phyloP scores from a whole-genome alignment of 2,113 vertebrate species.

The Diphyllodes magnificus region DNA sequence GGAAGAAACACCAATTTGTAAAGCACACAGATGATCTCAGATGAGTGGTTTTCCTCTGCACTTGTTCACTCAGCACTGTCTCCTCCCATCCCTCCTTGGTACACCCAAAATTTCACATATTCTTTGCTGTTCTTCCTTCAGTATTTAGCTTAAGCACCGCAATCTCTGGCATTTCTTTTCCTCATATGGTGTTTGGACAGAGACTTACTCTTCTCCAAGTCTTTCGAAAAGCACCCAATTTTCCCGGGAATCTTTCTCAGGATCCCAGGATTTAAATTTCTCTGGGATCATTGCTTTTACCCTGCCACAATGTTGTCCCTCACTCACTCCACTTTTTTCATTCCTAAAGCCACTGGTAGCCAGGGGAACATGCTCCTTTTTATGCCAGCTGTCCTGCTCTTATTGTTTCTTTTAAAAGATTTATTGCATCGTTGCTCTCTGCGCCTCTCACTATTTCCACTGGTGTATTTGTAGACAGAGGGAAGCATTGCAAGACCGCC shows the following conservation, averaged over 20 bases:
- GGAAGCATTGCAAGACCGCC: constrained; percentile 11
- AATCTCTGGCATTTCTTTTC: not conserved
- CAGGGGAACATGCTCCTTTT: constrained; percentile 42
- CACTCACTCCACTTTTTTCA: not conserved
- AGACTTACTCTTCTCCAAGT: not conserved
- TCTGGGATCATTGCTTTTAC: not conserved
- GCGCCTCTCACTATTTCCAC: constrained; percentile 56
- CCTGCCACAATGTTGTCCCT: not conserved
- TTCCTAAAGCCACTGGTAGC: constrained; percentile 24
- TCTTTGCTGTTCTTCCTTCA: not conserved
- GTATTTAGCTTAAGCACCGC: not conserved
- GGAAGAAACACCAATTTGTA: not conserved
- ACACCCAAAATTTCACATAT: not conserved
- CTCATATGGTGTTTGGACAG: not conserved
- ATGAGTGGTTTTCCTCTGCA: not conserved
- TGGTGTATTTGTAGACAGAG: constrained; percentile 18
- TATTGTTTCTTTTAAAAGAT: constrained; percentile 67
- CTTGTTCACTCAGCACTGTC: not conserved
- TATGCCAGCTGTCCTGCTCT: constrained; percentile 40
- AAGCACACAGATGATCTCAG: not conserved
- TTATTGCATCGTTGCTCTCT: constrained; percentile 47
- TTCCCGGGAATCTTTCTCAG: not conserved
- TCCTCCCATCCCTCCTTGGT: not conserved
- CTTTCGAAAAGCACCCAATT: not conserved
- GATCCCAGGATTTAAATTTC: not conserved